Evolutionary conservation across 2,113 vertebrate species (phyloP).

Genomic region (Meles meles): DNA sequence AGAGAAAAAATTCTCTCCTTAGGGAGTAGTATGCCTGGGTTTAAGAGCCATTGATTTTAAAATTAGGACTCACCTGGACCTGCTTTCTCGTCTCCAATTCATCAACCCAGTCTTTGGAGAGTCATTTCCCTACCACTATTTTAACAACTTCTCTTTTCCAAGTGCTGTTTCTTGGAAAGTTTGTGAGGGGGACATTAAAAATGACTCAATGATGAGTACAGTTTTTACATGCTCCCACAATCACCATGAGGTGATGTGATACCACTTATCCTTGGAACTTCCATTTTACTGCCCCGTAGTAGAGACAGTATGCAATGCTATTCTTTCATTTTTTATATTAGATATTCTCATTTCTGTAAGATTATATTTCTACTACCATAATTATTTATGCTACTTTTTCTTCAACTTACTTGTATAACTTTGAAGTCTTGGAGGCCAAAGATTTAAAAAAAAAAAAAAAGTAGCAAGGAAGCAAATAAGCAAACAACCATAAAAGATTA

Average conservation of each 20-base stretch:
- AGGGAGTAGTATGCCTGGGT: neutral
- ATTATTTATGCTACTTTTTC: neutral
- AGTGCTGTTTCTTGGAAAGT: neutral
- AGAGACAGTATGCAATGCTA: neutral
- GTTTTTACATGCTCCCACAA: neutral
- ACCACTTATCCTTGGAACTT: neutral
- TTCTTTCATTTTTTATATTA: neutral
- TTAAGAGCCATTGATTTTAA: neutral
- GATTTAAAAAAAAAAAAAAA: neutral
- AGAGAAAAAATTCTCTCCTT: neutral
- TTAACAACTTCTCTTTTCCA: neutral
- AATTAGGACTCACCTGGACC: neutral
- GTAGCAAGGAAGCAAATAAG: neutral
- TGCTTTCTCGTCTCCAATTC: neutral
- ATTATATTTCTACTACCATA: neutral
- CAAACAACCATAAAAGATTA: neutral
- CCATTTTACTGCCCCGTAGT: neutral
- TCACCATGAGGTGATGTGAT: neutral
- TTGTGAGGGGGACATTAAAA: neutral
- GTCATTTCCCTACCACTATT: neutral
- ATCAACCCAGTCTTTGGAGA: neutral
- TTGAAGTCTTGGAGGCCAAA: neutral
- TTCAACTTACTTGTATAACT: neutral
- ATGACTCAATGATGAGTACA: fast-evolving
- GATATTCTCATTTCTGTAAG: neutral